Evolutionary conservation across 2,888 invertebrate genomes (phyloP), one percentile per base, ranked within the genome.

Genomic region (Nycteola revayana): DNA sequence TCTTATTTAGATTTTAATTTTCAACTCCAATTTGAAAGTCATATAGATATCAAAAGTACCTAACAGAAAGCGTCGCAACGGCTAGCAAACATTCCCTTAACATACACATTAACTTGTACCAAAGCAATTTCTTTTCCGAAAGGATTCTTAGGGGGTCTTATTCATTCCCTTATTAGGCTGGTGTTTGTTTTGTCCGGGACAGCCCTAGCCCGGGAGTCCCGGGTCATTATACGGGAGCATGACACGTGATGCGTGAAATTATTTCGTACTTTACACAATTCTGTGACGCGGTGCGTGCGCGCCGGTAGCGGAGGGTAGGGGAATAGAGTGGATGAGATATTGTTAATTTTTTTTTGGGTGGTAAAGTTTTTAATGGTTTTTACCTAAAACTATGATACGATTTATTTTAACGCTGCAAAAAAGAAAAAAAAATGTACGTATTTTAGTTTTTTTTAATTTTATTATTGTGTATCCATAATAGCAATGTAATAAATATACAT

Each of bases 171-270:
- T 75, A 78, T 80, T 80, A 80, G 70, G 55, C 61, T 62, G 42
- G 58, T 83, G 73, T 86, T 86, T 85, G 78, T 76, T 84, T 75
- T 78, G 79, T 66, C 55, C 57, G 60, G 66, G 70, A 61, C 54
- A 53, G 14, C 14, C 14, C 14, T 54, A 49, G 58, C 60, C 34
- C 56, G 54, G 68, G 70, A 66, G 65, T 69, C 72, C 66, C 72
- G 78, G 84, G 85, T 86, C 85, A 86, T 87, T 88, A 87, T 81
- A 65, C 78, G 74, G 67, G 64, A 73, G 66, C 75, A 70, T 60
- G 71, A 67, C 86, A 86, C 77, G 83, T 85, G 87, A 86, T 84
- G 85, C 88, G 88, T 88, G 87, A 88, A 88, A 88, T 88, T 86
- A 88, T 88, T 87, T 88, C 71, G 86, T 87, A 86, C 87, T 88